Base-by-base conservation (phyloP, 1,140 invertebrate species). In the Parasteatoda tepidariorum region DNA sequence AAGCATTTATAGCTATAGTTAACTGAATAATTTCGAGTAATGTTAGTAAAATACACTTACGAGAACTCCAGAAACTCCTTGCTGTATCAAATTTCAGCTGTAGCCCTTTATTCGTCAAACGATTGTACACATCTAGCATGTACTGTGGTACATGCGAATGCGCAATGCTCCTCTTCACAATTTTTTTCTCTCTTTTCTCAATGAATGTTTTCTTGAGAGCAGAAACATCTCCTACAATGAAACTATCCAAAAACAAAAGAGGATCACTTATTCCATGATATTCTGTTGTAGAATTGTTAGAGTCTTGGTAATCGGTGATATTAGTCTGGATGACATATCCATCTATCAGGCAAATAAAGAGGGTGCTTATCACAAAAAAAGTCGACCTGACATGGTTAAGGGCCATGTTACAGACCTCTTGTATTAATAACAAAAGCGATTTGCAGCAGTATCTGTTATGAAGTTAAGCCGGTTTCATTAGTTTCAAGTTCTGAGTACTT, bases 71-170 rank as follows among this genome's bases (percentile, higher is more conserved):
- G 38, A 82, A 82, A 61, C 78, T 82, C 22, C 78, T 70, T 41
- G 67, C 78, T 0, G 78, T 82, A 33, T 82, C 78, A 31, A 82
- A 82, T 33, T 70, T 71, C 3, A 82, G n/a, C n/a, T 61, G 66
- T 41, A 70, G 22, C 7, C 33, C 28, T 31, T 48, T 70, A 70
- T 82, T 64, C 54, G 24, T 59, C 18, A 82, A 28, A 55, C 31
- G 11, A 6, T 82, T 34, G 15, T 82, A 82, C 15, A 82, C n/a
- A 30, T 82, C 78, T 33, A 82, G 24, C 78, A 82, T 82, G 54
- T 71, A 82, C 26, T 82, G 78, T 1, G 78, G 78, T 9, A 82
- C 78, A 28, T 11, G 15, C 6, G 2, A 22, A 1, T 26, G 13
- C 9, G 55, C 28, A 24, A 41, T 26, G 22, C 67, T 82, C 48